Percentiles rank a stretch among this genome's conserved stretches.
These are phyloP conservation scores for Palloptera scutellata DNA, from an alignment of 2,888 invertebrate genomes.

Conservation along the genomic window DNA sequence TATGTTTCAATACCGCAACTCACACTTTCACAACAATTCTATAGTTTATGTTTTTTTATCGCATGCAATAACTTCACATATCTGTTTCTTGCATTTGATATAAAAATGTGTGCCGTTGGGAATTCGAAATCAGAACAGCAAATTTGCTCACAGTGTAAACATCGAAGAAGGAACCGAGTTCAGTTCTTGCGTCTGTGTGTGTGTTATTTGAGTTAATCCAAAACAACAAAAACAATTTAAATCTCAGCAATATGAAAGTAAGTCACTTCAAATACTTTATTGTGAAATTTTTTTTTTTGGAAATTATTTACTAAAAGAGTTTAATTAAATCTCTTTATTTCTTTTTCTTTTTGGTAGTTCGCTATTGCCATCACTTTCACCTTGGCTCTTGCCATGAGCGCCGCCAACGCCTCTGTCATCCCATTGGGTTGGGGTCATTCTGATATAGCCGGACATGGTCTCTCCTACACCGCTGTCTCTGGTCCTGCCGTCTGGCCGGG, in stretches of 20 bases:
- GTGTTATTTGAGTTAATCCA: slow-evolving; percentile 31
- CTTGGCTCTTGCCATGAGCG: slow-evolving; percentile 59
- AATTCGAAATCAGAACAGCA: slow-evolving; percentile 53
- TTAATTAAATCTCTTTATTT: neutral
- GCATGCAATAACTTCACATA: neutral
- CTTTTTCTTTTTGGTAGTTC: slow-evolving; percentile 43
- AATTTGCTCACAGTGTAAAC: slow-evolving; percentile 47
- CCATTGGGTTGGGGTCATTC: slow-evolving; percentile 46
- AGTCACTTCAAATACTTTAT: slow-evolving; percentile 40
- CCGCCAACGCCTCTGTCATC: slow-evolving; percentile 57
- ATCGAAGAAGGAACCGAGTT: slow-evolving; percentile 23
- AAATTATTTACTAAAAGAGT: neutral
- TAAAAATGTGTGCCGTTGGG: slow-evolving; percentile 28
- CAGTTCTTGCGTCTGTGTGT: slow-evolving; percentile 30
- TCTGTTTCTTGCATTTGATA: slow-evolving; percentile 27
- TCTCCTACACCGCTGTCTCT: slow-evolving; percentile 53
- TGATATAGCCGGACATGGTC: slow-evolving; percentile 44
- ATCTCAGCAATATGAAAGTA: slow-evolving; percentile 52
- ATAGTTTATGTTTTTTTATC: no score
- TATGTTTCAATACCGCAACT: no score
- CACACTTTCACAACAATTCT: no score
- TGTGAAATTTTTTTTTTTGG: no score
- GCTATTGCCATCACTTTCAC: slow-evolving; percentile 51
- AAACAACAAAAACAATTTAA: slow-evolving; percentile 29
- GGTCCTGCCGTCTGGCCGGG: slow-evolving; percentile 38